Percentiles rank a stretch among this genome's conserved stretches.
These are phyloP conservation scores for Phoenicopterus ruber DNA, from an alignment of 2,113 vertebrate species.

Conservation along the genomic window DNA sequence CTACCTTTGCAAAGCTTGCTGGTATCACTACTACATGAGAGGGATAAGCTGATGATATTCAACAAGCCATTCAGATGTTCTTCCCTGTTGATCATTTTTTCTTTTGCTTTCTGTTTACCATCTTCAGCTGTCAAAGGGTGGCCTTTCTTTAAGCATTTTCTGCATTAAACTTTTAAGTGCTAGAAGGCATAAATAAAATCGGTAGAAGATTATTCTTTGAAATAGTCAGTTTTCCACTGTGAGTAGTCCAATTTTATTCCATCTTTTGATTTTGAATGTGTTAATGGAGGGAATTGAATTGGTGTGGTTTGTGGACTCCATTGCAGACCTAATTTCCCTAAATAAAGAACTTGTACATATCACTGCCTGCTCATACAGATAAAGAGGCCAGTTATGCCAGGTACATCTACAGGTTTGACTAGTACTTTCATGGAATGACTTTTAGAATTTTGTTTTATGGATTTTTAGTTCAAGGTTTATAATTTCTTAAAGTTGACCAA, in stretches of 20 bases:
- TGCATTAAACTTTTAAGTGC: not conserved
- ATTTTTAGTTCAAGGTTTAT: not conserved
- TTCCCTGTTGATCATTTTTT: not conserved
- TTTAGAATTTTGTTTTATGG: not conserved
- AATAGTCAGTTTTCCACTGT: not conserved
- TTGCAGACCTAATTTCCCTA: not conserved
- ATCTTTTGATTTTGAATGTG: not conserved
- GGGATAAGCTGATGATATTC: not conserved
- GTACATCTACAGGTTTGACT: not conserved
- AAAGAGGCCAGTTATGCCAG: not conserved
- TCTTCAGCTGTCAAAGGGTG: not conserved
- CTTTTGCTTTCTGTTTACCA: not conserved
- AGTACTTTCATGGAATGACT: not conserved
- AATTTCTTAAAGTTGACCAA: not conserved
- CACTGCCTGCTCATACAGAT: not conserved
- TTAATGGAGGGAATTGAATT: not conserved
- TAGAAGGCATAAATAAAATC: slow-evolving; percentile 3
- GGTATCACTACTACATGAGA: not conserved
- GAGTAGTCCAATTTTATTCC: not conserved
- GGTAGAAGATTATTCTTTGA: not conserved
- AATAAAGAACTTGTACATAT: not conserved
- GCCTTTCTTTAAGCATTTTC: slow-evolving; percentile 12
- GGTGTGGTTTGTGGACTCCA: not conserved
- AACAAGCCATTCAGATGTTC: not conserved
- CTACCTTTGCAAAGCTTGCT: not conserved